Percentiles rank a stretch among this genome's conserved stretches.
Evolutionary conservation across 2,113 vertebrate species (phyloP).

Genomic region (Helogale parvula): DNA sequence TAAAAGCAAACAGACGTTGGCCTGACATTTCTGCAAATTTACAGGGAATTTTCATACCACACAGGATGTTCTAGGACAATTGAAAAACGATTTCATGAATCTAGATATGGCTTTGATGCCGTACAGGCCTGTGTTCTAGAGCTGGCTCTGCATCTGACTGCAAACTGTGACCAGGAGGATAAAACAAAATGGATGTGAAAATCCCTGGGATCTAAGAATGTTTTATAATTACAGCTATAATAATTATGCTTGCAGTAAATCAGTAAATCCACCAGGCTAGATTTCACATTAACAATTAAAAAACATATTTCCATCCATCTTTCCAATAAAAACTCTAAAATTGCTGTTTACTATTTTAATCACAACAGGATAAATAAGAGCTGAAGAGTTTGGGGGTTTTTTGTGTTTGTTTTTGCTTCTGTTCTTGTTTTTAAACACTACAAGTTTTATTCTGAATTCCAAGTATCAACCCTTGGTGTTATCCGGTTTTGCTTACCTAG

Average conservation of each 20-base stretch:
- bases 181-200: background rate
- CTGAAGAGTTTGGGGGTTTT: background rate
- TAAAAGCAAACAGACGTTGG: background rate
- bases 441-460: background rate
- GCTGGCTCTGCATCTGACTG: background rate
- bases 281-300: background rate
- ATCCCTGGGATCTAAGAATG: background rate
- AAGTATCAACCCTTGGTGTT: background rate
- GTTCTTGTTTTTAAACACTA: background rate
- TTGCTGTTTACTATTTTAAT: constrained; percentile 9
- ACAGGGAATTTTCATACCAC: background rate
- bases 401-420: too few species aligned
- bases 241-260: background rate
- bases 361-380: constrained; percentile 1
- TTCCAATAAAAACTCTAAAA: background rate
- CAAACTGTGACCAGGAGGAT: background rate
- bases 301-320: background rate
- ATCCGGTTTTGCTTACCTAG: background rate
- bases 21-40: background rate
- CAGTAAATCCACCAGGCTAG: background rate
- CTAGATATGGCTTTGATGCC: background rate
- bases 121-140: background rate
- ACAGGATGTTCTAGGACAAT: background rate
- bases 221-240: background rate
- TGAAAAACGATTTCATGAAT: background rate